Evolutionary conservation across 35 echinoderm and acorn worm species (phyloP), one percentile per base, ranked within the genome.

Genomic region (Apostichopus parvimensis): DNA sequence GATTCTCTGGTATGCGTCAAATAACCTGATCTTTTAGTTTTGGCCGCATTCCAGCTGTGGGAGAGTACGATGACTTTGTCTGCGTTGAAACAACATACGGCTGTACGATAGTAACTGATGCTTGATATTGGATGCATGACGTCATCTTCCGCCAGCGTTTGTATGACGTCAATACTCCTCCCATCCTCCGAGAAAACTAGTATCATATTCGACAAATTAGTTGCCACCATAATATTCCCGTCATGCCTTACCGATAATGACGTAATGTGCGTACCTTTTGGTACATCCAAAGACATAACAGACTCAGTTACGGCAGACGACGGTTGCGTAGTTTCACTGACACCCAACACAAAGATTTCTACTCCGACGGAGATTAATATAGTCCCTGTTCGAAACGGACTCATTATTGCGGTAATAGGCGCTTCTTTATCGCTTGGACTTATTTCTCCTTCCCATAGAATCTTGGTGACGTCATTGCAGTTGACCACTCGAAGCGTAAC

Each of bases 181-280:
- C 86, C 86, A 6, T 88, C 61, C 34, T 88, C 86, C 6, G 86
- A 72, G 64, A 72, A 88, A 52, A 66, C 61, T 14, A 88, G 14
- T 25, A 88, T 88, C 86, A 88, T 88, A n/a, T 88, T 88, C 8
- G 86, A 88, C 4, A 88, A 45, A 54, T 91, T 91, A 4, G 89
- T 78, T 4, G 52, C 71, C 79, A 91, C 54, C 72, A 91, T 55
- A 3, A 91, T 91, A 14, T 91, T 77, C 8, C 76, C 89, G 26
- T 91, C 89, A 59, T 91, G 89, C 22, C 89, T 91, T 4, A 91
- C 89, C 11, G 72, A 77, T 6, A 88, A 66, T 88, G 86, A 68
- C 86, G 86, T 88, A 10, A 88, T 72, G 86, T 73, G 62, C 8
- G 86, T 88, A 25, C 86, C 57, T 25, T 88, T 23, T n/a, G 60